Evolutionary conservation across 2,113 vertebrate genomes (phyloP).

Genomic region (Pardalotus punctatus): DNA sequence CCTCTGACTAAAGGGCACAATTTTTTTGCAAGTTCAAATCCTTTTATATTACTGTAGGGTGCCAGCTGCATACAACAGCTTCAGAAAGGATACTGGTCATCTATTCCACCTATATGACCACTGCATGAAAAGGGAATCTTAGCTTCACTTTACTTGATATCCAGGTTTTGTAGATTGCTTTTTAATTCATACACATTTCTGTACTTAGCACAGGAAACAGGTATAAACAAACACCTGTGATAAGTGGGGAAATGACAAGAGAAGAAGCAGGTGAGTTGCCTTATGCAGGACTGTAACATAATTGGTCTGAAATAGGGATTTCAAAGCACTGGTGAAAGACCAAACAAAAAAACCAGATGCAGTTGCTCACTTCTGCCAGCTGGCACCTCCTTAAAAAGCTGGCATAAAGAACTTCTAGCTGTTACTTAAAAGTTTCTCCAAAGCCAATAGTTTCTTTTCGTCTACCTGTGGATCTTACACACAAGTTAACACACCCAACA

Average conservation of each 20-base stretch:
- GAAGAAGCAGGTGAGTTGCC: not conserved
- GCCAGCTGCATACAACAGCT: not conserved
- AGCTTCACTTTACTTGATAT: not conserved
- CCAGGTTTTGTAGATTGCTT: not conserved
- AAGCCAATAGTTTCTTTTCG: not conserved
- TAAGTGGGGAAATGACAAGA: not conserved
- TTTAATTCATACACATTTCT: not conserved
- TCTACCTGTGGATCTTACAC: not conserved
- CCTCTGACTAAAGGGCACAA: conserved; percentile 10
- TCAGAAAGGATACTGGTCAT: not conserved
- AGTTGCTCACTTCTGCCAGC: not conserved
- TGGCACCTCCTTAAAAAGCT: not conserved
- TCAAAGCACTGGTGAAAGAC: not conserved
- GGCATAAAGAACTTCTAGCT: not conserved
- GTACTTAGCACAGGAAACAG: not conserved
- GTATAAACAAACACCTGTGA: not conserved
- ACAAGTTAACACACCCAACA: not conserved
- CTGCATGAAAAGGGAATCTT: not conserved
- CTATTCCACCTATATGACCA: not conserved
- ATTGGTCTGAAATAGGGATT: not conserved
- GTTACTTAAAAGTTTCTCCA: not conserved
- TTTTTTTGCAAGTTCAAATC: conserved; percentile 7
- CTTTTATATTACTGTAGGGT: conserved; percentile 8
- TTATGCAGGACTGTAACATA: not conserved
- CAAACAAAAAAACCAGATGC: not conserved